These are phyloP conservation scores for Drosophila mojavensis DNA, from an alignment of 1,140 invertebrate genomes.

Conservation along the genomic window DNA sequence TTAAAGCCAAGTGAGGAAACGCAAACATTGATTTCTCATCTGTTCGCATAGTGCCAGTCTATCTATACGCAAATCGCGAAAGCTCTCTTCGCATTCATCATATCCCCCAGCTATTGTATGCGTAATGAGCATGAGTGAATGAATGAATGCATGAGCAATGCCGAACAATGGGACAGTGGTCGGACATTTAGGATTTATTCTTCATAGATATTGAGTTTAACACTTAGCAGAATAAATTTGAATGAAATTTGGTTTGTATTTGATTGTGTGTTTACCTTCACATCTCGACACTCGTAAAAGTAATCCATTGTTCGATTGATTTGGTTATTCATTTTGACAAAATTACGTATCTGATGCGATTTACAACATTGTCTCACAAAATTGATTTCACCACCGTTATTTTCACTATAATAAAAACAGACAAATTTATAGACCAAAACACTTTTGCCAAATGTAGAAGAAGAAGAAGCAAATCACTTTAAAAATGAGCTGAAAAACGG, in stretches of 20 bases:
- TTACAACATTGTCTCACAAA: constrained; percentile 61
- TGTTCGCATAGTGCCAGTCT: neutral
- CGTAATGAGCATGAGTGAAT: constrained; percentile 11
- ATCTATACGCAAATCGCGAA: neutral
- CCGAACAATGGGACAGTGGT: constrained; percentile 6
- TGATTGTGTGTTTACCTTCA: constrained; percentile 57
- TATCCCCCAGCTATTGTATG: constrained; percentile 11
- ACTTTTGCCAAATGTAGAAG: constrained; percentile 49
- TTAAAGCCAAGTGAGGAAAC: too few species aligned
- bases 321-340: constrained; percentile 46
- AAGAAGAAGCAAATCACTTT: constrained; percentile 12
- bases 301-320: constrained; percentile 67
- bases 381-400: constrained; percentile 67
- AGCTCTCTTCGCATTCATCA: neutral
- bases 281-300: constrained; percentile 64
- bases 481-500: constrained; percentile 20
- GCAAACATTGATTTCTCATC: neutral
- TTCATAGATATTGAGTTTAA: neutral
- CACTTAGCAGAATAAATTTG: constrained; percentile 16
- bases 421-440: constrained; percentile 65
- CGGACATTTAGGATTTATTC: constrained; percentile 13
- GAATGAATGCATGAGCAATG: constrained; percentile 15
- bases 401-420: constrained; percentile 74
- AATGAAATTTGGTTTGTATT: neutral
- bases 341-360: constrained; percentile 42